Base-by-base conservation (phyloP, 64 coral and sea anemone species). In the Pachyseris speciosa region DNA sequence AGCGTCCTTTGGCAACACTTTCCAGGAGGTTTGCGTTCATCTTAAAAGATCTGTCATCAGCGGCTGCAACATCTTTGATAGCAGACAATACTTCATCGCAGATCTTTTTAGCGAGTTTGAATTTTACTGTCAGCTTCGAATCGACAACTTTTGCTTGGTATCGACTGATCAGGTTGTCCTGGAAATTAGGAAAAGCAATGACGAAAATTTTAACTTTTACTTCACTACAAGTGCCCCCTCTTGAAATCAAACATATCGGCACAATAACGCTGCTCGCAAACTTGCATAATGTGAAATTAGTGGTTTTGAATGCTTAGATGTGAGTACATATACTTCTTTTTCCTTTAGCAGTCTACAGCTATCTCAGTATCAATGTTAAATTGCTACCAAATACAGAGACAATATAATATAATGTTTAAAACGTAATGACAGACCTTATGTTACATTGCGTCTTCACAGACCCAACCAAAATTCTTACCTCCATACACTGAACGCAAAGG, bases 401-500 rank as follows among this genome's bases (percentile, higher is more conserved):
- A n/a, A n/a, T n/a, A n/a, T n/a, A n/a, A n/a, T n/a, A n/a, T n/a
- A n/a, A n/a, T n/a, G n/a, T n/a, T n/a, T n/a, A n/a, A n/a, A n/a
- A n/a, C n/a, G n/a, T n/a, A n/a, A n/a, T n/a, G n/a, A n/a, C n/a
- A n/a, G n/a, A n/a, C n/a, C n/a, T n/a, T n/a, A n/a, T n/a, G n/a
- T n/a, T n/a, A n/a, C n/a, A n/a, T n/a, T n/a, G n/a, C n/a, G n/a
- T n/a, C n/a, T n/a, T n/a, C n/a, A n/a, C n/a, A n/a, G n/a, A n/a
- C n/a, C n/a, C n/a, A n/a, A n/a, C n/a, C n/a, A 8, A 5, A 2
- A 10, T 22, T 12, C 49, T 9, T 63, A 96, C 94, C 94, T 96
- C 94, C 78, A 93, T 96, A 58, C 94, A 96, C 76, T 96, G 94
- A 6, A 96, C 81, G 49, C 78, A 96, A 63, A 96, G 29, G 8